A percentile compares a stretch with the other conserved stretches of the same genome.
phyloP scores from a whole-genome alignment of 1,140 invertebrate species.

The Cryptotermes secundus region DNA sequence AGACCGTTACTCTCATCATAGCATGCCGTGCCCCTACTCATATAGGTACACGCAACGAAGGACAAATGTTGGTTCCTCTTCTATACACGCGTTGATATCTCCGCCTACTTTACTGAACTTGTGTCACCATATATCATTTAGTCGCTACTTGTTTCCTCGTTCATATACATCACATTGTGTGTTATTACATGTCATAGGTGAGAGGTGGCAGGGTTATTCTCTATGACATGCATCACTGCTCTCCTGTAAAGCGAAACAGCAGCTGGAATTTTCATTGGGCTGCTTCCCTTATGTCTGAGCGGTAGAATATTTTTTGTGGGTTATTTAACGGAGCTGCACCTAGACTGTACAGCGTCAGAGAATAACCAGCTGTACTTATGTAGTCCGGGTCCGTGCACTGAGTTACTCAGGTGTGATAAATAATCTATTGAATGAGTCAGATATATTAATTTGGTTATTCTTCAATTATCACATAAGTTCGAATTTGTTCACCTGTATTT shows the following conservation, averaged over 20 bases:
- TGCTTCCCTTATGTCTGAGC: background rate
- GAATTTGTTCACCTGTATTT: too few species aligned
- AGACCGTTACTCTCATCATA: background rate
- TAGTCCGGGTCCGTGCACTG: too few species aligned
- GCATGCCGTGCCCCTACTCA: background rate
- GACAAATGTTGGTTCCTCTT: background rate
- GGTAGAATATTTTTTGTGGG: too few species aligned
- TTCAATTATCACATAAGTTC: too few species aligned
- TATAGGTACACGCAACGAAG: background rate
- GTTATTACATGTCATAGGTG: background rate
- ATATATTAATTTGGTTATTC: too few species aligned
- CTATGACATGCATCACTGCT: slow-evolving; percentile 13
- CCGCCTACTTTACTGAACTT: background rate
- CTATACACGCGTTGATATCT: background rate
- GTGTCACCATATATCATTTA: background rate
- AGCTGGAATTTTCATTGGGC: background rate
- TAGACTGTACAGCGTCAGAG: too few species aligned
- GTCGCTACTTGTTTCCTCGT: background rate
- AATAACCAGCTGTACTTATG: background rate
- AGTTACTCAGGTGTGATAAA: too few species aligned
- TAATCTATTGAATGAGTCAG: too few species aligned
- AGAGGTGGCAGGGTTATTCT: background rate
- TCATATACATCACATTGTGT: background rate
- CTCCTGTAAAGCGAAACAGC: background rate
- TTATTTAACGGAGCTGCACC: too few species aligned